Base-by-base conservation (phyloP, 2,888 invertebrate species). In the Ophion slaviceki region DNA sequence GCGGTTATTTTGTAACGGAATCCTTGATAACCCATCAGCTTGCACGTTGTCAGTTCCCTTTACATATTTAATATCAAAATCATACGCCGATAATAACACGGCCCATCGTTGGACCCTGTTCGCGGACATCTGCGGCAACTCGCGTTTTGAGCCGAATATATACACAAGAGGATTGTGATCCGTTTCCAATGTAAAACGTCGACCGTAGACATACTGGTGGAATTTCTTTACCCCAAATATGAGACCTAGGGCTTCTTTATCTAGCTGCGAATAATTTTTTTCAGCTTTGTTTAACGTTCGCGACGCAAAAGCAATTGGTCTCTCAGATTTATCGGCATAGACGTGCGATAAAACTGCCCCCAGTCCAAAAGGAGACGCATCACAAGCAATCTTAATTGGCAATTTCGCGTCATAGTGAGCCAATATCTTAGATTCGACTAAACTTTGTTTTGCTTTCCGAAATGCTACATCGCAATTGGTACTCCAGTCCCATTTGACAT, bases 361-460 rank as follows among this genome's bases (percentile, higher is more conserved):
- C 14, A 93, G 45, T 5, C 92, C 92, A 45, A 89, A 87, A 10
- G 91, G 90, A 11, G 91, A 92, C 0, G 94, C 94, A 89, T 94
- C 94, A 61, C 92, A 91, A 1, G 93, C 90, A 4, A 94, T 77
- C n/a, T 88, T 84, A 6, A 94, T 62, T 28, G 88, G 89, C 7
- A 86, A 70, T 14, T 77, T 71, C 4, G 85, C 71, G 78, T 89
- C 86, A 59, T 81, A 90, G 80, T 88, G 88, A 17, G 62, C 64
- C 40, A 90, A 68, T 4, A 89, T 85, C 14, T 77, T 28, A 5
- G 71, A 62, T 14, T 71, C 59, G 2, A 76, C 28, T 14, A 85
- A 20, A 28, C 66, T 72, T 20, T 40, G 24, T 36, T 86, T 86
- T 11, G 57, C 71, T 17, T 7, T 32, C n/a, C 2, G 2, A 14